phyloP scores from a whole-genome alignment of 2,888 invertebrate genomes.

The Proisotoma minuta region DNA sequence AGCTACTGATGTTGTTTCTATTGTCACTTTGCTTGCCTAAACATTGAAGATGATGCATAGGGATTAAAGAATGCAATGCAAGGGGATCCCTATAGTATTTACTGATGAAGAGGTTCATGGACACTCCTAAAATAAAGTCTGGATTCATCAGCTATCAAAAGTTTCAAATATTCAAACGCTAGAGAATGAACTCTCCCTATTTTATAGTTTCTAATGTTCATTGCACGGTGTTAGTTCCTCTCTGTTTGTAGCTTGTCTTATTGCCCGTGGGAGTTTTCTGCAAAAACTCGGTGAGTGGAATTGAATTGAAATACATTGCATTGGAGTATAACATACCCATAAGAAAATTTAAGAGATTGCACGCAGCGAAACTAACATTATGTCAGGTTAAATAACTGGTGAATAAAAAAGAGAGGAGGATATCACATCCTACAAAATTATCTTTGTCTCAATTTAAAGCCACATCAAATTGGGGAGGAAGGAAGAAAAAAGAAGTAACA shows the following conservation, averaged over 20 bases:
- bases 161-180: neutral
- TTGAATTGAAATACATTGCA: no score
- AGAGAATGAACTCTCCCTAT: neutral
- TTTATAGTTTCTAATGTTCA: no score
- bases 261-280: neutral
- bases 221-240: neutral
- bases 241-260: neutral
- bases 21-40: neutral
- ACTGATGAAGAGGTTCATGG: constrained; percentile 21
- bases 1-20: no score
- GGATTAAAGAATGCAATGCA: neutral
- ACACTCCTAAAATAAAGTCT: constrained; percentile 17
- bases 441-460: no score
- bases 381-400: no score
- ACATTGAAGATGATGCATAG: neutral
- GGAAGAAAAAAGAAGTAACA: no score
- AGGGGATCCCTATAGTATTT: neutral
- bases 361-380: no score
- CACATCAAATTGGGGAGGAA: no score
- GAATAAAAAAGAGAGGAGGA: no score
- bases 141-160: neutral
- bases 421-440: no score
- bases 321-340: no score
- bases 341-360: no score
- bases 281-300: neutral